These are phyloP conservation scores for Sebastes minor DNA, from an alignment of 2,797 vertebrate species.

Conservation along the genomic window DNA sequence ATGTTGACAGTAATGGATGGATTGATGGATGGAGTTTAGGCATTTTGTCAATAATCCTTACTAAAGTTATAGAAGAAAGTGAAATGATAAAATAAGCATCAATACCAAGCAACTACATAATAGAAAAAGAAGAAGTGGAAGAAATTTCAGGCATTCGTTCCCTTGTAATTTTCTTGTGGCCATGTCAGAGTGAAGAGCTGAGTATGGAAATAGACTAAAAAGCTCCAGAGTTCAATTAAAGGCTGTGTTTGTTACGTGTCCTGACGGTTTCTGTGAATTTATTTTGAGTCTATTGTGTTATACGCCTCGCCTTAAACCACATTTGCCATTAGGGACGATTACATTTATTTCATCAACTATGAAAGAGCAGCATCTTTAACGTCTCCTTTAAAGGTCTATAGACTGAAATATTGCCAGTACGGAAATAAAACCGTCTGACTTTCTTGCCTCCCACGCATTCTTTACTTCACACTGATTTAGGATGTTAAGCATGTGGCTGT, in stretches of 20 bases:
- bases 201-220: conserved; percentile 13
- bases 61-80: background rate
- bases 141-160: background rate
- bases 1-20: too few relatives aligned
- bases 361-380: conserved; percentile 14
- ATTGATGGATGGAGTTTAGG: background rate
- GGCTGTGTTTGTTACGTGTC: background rate
- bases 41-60: background rate
- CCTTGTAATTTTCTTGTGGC: background rate
- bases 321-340: conserved; percentile 40
- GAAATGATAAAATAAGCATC: background rate
- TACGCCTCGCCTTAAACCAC: conserved; percentile 28
- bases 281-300: conserved; percentile 30
- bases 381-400: conserved; percentile 15
- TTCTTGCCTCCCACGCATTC: conserved; percentile 23
- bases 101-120: background rate
- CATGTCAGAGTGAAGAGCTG: background rate
- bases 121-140: background rate
- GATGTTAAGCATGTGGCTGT: conserved; percentile 37
- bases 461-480: conserved; percentile 28
- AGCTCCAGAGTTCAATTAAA: conserved; percentile 35
- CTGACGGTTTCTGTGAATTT: conserved; percentile 18
- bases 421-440: conserved; percentile 29
- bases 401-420: background rate
- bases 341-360: background rate